Conservation (phyloP, 2,888 invertebrate species). For the Metallyticus violacea region DNA sequence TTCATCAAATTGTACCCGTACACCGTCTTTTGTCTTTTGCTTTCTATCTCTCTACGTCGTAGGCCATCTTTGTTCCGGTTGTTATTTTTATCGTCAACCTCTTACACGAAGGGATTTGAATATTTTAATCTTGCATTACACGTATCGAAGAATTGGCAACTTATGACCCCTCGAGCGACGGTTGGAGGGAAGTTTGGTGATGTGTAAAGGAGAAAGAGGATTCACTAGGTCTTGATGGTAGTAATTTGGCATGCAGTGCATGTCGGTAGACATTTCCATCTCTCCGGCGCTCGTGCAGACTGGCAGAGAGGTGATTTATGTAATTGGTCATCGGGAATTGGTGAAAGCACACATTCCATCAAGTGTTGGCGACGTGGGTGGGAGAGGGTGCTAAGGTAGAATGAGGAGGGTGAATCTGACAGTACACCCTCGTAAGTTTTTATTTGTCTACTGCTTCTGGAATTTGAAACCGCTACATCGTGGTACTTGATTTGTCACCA, state of each 20-base stretch:
- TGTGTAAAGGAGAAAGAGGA: background rate
- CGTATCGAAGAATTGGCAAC: background rate
- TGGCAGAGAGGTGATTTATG: background rate
- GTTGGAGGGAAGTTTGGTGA: background rate
- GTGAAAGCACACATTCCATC: background rate
- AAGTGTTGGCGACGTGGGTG: background rate
- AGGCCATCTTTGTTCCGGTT: background rate
- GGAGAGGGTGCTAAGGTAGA: background rate
- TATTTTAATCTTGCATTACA: background rate
- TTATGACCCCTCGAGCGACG: background rate
- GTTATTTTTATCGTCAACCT: background rate
- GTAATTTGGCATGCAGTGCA: constrained; percentile 1
- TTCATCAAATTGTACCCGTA: background rate
- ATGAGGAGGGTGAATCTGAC: background rate
- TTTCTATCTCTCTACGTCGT: background rate
- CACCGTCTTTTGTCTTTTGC: background rate
- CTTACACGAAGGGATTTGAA: background rate
- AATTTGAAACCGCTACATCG: background rate
- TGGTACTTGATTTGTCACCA: background rate
- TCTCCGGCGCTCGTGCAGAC: background rate
- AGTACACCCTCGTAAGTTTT: background rate
- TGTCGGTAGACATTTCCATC: background rate
- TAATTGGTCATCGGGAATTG: background rate
- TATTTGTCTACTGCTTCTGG: background rate
- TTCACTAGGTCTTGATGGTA: background rate